Evolutionary conservation across 23 tunicate species (phyloP).

Genomic region (Phallusia fumigata): DNA sequence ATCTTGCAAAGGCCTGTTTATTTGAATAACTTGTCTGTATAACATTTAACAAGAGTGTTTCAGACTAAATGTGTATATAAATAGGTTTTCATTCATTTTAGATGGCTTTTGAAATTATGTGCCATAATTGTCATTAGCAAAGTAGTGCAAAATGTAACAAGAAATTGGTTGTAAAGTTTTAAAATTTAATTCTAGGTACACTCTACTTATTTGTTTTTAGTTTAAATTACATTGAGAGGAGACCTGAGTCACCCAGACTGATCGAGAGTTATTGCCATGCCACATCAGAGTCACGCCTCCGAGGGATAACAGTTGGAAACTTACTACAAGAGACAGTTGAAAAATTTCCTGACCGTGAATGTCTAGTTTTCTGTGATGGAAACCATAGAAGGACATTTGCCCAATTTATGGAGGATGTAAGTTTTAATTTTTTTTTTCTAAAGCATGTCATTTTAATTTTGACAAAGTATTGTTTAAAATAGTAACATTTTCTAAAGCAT

Average conservation of each 20-base stretch:
- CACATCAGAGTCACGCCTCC: slow-evolving; percentile 13
- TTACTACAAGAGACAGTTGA: slow-evolving; percentile 62
- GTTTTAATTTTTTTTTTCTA: neutral
- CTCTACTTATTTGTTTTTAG: too few relatives aligned
- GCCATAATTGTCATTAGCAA: neutral
- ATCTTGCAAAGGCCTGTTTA: too few relatives aligned
- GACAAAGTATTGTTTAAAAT: too few relatives aligned
- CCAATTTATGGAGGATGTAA: slow-evolving; percentile 67
- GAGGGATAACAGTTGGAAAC: slow-evolving; percentile 48
- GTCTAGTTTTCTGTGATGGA: slow-evolving; percentile 81
- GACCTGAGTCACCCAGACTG: slow-evolving; percentile 13
- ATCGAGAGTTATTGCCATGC: slow-evolving; percentile 43
- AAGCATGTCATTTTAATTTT: neutral
- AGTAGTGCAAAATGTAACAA: too few relatives aligned
- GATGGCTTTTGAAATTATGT: neutral
- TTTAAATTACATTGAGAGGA: neutral
- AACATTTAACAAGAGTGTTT: neutral
- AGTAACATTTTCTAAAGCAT: too few relatives aligned
- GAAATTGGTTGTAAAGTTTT: too few relatives aligned
- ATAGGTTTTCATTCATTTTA: neutral
- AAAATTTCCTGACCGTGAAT: slow-evolving; percentile 77
- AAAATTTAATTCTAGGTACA: too few relatives aligned
- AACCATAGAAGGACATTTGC: slow-evolving; percentile 59
- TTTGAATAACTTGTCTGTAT: too few relatives aligned
- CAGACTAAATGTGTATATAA: neutral